These are phyloP conservation scores for Limnephilus rhombicus DNA, from an alignment of 2,888 invertebrate genomes.

Conservation along the genomic window DNA sequence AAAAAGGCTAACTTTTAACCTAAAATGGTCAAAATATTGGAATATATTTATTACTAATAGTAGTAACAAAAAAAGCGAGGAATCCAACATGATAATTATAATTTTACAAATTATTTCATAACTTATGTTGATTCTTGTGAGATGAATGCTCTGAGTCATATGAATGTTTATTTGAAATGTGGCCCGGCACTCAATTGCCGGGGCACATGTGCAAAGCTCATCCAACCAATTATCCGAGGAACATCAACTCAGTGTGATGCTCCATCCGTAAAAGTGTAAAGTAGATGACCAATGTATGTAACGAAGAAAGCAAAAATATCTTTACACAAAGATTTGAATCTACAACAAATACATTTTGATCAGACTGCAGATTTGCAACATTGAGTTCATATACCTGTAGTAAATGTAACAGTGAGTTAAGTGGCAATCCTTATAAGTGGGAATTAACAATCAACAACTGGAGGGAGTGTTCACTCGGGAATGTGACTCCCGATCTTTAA, in stretches of 20 bases:
- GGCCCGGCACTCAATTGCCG: background rate
- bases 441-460: conserved; percentile 34
- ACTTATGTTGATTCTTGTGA: background rate
- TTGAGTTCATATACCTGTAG: background rate
- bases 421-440: background rate
- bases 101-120: conserved; percentile 10
- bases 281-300: background rate
- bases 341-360: conserved; percentile 27
- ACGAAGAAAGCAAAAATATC: conserved; percentile 17
- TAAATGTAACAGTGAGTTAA: conserved; percentile 15
- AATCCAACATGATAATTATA: conserved; percentile 26
- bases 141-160: background rate
- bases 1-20: conserved; percentile 47
- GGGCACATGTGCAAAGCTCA: background rate
- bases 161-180: background rate
- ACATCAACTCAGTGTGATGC: background rate
- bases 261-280: background rate
- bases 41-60: conserved; percentile 43
- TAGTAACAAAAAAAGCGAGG: conserved; percentile 41
- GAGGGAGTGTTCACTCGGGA: background rate
- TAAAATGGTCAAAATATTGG: conserved; percentile 48
- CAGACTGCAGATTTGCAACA: conserved; percentile 24
- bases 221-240: background rate
- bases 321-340: conserved; percentile 34
- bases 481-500: background rate